Evolutionary conservation across 2,113 vertebrate genomes (phyloP).

Genomic region (Suncus etruscus): DNA sequence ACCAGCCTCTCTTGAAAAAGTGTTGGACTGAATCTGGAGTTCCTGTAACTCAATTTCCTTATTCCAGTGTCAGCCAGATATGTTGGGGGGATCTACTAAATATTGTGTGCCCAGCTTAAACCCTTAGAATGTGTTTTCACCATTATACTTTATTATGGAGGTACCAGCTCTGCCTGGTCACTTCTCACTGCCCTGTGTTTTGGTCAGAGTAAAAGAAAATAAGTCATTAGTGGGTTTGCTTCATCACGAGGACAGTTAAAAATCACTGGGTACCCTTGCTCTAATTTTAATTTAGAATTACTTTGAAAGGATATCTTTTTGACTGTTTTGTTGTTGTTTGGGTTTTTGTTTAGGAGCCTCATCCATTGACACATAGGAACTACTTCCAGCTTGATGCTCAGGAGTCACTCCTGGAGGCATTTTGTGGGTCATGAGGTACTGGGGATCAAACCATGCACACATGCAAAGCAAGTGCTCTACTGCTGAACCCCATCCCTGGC

Average conservation of each 20-base stretch:
- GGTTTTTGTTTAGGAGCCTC: too few species aligned
- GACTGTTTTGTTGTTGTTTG: too few species aligned
- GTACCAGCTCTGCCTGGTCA: constrained; percentile 2
- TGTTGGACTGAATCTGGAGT: background rate
- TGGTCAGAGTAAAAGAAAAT: background rate
- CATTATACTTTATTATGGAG: background rate
- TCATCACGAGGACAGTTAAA: background rate
- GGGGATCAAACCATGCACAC: too few species aligned
- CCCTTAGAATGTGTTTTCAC: background rate
- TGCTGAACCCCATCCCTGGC: too few species aligned
- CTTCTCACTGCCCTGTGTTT: constrained; percentile 37
- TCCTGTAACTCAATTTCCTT: background rate
- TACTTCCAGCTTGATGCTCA: too few species aligned
- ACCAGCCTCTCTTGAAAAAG: background rate
- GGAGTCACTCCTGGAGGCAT: too few species aligned
- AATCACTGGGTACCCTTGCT: background rate
- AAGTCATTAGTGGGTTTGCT: background rate
- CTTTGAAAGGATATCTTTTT: background rate
- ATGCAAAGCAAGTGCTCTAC: too few species aligned
- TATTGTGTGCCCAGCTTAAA: background rate
- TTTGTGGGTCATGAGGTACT: too few species aligned
- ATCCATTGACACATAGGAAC: too few species aligned
- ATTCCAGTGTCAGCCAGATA: background rate
- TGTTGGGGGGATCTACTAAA: constrained; percentile 11
- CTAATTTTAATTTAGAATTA: constrained; percentile 58